These are phyloP conservation scores for Lochmaea capreae DNA, from an alignment of 2,888 invertebrate species.

Conservation along the genomic window DNA sequence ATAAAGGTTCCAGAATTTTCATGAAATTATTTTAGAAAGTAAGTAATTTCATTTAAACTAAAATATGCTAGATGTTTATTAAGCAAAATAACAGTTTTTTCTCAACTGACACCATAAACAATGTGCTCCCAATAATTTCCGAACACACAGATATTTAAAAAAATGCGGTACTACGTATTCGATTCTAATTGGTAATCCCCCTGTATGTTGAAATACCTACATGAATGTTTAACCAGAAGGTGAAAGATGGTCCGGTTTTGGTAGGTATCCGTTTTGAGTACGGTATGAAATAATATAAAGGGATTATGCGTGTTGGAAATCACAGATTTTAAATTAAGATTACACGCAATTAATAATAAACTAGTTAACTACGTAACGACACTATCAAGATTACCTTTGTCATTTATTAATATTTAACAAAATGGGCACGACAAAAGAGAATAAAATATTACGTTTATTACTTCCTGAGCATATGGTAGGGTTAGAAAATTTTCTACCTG, in stretches of 20 bases:
- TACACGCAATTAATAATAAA: constrained; percentile 63
- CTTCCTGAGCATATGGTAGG: constrained; percentile 62
- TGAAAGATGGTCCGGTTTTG: constrained; percentile 24
- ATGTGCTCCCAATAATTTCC: too few species aligned
- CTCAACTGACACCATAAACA: too few species aligned
- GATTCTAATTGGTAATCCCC: not conserved
- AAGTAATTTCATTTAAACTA: too few species aligned
- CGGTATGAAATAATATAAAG: constrained; percentile 38
- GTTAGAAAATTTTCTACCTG: constrained; percentile 58
- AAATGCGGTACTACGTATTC: not conserved
- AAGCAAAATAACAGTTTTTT: too few species aligned
- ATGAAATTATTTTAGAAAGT: too few species aligned
- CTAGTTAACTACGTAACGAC: constrained; percentile 64
- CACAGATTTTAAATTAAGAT: constrained; percentile 65
- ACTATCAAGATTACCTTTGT: constrained; percentile 64
- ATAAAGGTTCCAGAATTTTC: too few species aligned
- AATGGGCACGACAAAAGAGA: constrained; percentile 61
- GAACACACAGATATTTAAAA: too few species aligned
- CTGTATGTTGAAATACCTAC: constrained; percentile 5
- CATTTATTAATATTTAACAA: constrained; percentile 65
- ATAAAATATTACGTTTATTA: constrained; percentile 61
- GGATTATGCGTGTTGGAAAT: constrained; percentile 59
- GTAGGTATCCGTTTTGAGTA: constrained; percentile 36
- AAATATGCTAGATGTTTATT: too few species aligned
- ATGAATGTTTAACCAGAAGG: constrained; percentile 29